Evolutionary conservation across 2,113 vertebrate species (phyloP).

Genomic region (Zosterops borbonicus): DNA sequence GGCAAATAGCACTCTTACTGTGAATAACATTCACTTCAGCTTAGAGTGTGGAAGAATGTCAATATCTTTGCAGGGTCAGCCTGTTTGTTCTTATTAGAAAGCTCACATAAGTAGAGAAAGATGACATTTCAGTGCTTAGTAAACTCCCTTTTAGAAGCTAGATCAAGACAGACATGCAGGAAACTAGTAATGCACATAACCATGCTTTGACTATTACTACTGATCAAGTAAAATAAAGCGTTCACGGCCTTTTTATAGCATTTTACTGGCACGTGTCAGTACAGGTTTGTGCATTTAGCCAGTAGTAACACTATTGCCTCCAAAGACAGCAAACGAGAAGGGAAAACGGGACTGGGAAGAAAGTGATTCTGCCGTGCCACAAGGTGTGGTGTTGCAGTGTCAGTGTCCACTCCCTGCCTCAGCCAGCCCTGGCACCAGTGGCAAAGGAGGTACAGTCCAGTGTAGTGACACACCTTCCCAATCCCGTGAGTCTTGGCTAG

Average conservation of each 20-base stretch:
- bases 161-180: neutral
- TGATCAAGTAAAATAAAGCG: neutral
- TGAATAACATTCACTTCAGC: neutral
- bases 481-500: no score
- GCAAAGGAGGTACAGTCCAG: no score
- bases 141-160: neutral
- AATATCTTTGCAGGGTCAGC: neutral
- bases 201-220: neutral
- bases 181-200: neutral
- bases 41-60: neutral
- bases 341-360: neutral
- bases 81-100: neutral
- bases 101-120: neutral
- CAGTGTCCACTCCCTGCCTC: no score
- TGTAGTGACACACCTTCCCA: no score
- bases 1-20: neutral
- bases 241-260: neutral
- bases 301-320: neutral
- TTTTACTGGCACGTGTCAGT: neutral
- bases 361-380: neutral
- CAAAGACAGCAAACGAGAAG: neutral
- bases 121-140: neutral
- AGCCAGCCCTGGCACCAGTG: no score
- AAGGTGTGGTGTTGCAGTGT: no score
- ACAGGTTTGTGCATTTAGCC: neutral